phyloP scores from a whole-genome alignment of 2,888 invertebrate species.

The Pheosia tremula region DNA sequence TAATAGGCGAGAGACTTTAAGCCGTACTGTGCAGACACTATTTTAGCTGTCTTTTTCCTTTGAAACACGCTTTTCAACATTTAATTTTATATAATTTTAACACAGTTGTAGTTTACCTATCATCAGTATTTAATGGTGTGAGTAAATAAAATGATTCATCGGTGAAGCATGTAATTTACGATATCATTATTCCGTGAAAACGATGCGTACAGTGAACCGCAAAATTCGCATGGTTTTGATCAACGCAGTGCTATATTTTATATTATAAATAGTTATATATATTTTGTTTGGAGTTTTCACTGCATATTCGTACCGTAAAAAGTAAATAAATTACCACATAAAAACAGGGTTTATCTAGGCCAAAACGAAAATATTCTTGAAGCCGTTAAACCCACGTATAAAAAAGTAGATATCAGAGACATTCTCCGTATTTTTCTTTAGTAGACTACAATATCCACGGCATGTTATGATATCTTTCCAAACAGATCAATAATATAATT shows the following conservation, averaged over 20 bases:
- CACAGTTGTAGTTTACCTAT: too few species aligned
- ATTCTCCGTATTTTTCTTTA: not conserved
- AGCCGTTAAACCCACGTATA: not conserved
- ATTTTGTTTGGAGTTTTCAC: conserved; percentile 49
- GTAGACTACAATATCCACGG: not conserved
- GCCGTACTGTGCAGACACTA: too few species aligned
- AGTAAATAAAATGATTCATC: not conserved
- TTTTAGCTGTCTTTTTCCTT: too few species aligned
- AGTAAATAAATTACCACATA: conserved; percentile 44
- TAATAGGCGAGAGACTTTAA: too few species aligned
- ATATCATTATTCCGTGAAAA: conserved; percentile 8
- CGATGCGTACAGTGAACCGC: conserved; percentile 17
- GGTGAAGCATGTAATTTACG: not conserved
- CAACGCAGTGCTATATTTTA: conserved; percentile 47
- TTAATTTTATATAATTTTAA: too few species aligned
- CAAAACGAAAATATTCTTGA: conserved; percentile 23
- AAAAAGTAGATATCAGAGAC: not conserved
- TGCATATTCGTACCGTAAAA: conserved; percentile 35
- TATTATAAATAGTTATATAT: conserved; percentile 48
- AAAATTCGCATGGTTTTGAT: conserved; percentile 45
- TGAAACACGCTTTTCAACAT: too few species aligned
- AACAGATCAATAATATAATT: not conserved
- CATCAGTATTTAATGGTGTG: too few species aligned
- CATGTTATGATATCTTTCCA: not conserved
- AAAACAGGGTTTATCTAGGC: conserved; percentile 43